Base-by-base conservation (phyloP, 92 coral and sea anemone species). In the Phymanthus crucifer region DNA sequence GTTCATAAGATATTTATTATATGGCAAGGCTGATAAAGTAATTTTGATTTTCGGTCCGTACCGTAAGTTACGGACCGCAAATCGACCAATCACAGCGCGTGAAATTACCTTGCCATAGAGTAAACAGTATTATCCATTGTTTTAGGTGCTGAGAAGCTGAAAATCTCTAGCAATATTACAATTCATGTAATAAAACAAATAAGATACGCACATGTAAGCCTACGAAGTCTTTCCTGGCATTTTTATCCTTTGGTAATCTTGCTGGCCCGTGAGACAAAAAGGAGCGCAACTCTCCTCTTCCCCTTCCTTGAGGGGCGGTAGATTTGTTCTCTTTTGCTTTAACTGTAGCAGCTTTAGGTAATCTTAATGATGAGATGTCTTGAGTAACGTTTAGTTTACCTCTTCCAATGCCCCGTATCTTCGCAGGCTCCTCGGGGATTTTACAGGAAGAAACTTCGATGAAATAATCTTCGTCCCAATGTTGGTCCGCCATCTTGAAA, bases 211-310 rank as follows among this genome's bases (percentile, higher is more conserved):
- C 81, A 38, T 77, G 81, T 64, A 77, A 17, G 10, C 81, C 81
- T 19, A 77, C 9, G 23, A n/a, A 40, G 3, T 71, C 72, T 36
- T 43, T 23, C 12, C 19, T 36, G 33, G 26, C 21, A 5, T 24
- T 35, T 35, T 40, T 73, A 8, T 80, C 82, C 40, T 72, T 82
- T 38, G 91, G 91, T 37, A 85, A 66, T 76, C 91, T 83, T 29
- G 82, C 77, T 3, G 91, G 91, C 38, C 80, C 79, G 32, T 64
- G 73, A 4, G 47, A 32, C 57, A 67, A 34, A 13, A 79, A 47
- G n/a, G 87, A 88, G 21, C 87, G 79, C 32, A 70, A 70, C 36
- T 66, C 71, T 38, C 78, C 80, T 16, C 78, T 76, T 47, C 91
- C 91, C 40, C 88, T 47, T 14, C 91, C 91, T 34, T 85, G 38